Base-by-base conservation (phyloP, 2,797 vertebrate species). In the Dallia pectoralis region DNA sequence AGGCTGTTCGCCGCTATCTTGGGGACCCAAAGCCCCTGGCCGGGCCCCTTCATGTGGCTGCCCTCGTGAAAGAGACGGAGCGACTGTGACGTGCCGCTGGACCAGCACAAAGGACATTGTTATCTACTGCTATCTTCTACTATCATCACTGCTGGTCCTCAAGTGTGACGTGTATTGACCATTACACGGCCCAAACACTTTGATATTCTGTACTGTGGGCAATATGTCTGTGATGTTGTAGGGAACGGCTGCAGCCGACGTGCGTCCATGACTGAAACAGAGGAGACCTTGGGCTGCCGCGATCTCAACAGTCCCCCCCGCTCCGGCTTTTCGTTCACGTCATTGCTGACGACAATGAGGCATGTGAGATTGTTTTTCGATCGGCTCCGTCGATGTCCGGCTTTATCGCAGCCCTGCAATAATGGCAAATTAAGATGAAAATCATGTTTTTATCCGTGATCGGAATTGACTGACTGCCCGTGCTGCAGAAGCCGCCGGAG, bases 1-100 rank as follows among this genome's bases (percentile, higher is more conserved):
- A 79, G 73, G 53, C 70, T 69, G 85, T 89, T 86, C 87, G 89
- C 77, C 69, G 82, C 91, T 93, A 93, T 93, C 91, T 77, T 67
- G 73, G 77, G 74, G 87, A 81, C 82, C 83, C 85, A 78, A 88
- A 86, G 85, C 74, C 81, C 72, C 79, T 27, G 14, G 79, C 86
- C 73, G 71, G 84, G 86, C 80, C 78, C 83, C 85, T 89, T 91
- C 81, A 89, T 87, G 89, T 91, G 77, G 78, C 78, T 80, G 84
- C 86, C 83, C 79, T 79, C 77, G n/a, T 70, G 72, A 27, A 68
- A 71, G 27, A 29, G 73, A 53, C 25, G 76, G 66, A 77, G 18
- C 61, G 82, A 79, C 70, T 69, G 69, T 71, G 64, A 68, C 74
- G 71, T 63, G 56, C 66, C 66, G 73, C 71, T 72, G 61, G 18